Percentiles rank a stretch among this genome's conserved stretches.
phyloP scores from a whole-genome alignment of 2,113 vertebrate genomes.

The Campylomormyrus numenius region DNA sequence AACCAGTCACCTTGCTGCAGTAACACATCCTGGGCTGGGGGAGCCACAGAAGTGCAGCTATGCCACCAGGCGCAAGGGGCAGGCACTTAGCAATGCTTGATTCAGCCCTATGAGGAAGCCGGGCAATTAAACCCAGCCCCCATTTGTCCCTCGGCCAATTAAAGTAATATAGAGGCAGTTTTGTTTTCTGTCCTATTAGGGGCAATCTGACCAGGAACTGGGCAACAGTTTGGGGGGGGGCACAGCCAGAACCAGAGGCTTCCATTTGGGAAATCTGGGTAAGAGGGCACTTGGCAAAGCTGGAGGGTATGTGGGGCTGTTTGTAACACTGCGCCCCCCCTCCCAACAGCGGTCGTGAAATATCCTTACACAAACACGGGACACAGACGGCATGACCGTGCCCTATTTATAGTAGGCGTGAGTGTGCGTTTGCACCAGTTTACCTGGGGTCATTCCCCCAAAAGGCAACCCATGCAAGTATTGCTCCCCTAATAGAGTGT shows the following conservation, averaged over 20 bases:
- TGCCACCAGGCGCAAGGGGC: background rate
- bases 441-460: background rate
- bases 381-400: slow-evolving; percentile 45
- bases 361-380: slow-evolving; percentile 52
- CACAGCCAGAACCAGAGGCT: background rate
- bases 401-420: slow-evolving; percentile 29
- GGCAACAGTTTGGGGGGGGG: background rate
- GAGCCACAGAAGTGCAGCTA: background rate
- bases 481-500: slow-evolving; percentile 16
- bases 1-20: background rate
- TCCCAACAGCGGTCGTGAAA: slow-evolving; percentile 48
- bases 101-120: background rate
- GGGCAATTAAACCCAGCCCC: background rate
- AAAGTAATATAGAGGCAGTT: background rate
- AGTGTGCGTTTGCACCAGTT: slow-evolving; percentile 29
- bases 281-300: background rate
- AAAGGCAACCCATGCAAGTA: slow-evolving; percentile 38
- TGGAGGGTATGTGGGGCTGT: background rate
- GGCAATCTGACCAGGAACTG: background rate
- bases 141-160: background rate
- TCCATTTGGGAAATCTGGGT: background rate
- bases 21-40: background rate
- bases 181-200: background rate
- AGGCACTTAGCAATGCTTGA: background rate
- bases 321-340: slow-evolving; percentile 6